phyloP scores from a whole-genome alignment of 2,888 invertebrate genomes.

The Galerucella pusilla region DNA sequence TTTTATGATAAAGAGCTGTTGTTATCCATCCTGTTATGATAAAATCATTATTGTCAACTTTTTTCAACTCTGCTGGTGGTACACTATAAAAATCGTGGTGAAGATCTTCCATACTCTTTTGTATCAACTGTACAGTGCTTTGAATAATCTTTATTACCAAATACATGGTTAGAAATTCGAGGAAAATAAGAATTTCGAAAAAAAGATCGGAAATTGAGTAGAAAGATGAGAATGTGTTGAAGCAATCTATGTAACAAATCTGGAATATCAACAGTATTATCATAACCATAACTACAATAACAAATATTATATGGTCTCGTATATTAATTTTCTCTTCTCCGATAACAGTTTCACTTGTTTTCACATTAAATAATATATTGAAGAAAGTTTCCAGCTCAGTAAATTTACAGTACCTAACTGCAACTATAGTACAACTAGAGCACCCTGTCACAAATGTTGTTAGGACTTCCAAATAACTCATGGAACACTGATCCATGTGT shows the following conservation, averaged over 20 bases:
- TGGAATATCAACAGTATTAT: neutral
- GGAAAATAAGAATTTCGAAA: constrained; percentile 29
- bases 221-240: neutral
- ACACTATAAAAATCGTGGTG: constrained; percentile 36
- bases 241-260: neutral
- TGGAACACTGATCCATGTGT: neutral
- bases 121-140: constrained; percentile 5
- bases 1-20: constrained; percentile 26
- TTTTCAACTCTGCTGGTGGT: constrained; percentile 38
- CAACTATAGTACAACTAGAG: constrained; percentile 23
- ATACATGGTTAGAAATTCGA: constrained; percentile 28
- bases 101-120: constrained; percentile 16
- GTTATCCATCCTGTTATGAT: constrained; percentile 39
- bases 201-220: constrained; percentile 17
- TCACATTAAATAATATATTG: neutral
- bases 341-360: neutral
- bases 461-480: constrained; percentile 13
- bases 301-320: neutral
- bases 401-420: constrained; percentile 28
- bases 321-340: neutral
- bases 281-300: neutral
- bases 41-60: constrained; percentile 36
- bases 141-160: constrained; percentile 22
- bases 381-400: constrained; percentile 23
- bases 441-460: neutral